These are phyloP conservation scores for Chalcosyrphus nemorum DNA, from an alignment of 2,888 invertebrate genomes.

Conservation along the genomic window DNA sequence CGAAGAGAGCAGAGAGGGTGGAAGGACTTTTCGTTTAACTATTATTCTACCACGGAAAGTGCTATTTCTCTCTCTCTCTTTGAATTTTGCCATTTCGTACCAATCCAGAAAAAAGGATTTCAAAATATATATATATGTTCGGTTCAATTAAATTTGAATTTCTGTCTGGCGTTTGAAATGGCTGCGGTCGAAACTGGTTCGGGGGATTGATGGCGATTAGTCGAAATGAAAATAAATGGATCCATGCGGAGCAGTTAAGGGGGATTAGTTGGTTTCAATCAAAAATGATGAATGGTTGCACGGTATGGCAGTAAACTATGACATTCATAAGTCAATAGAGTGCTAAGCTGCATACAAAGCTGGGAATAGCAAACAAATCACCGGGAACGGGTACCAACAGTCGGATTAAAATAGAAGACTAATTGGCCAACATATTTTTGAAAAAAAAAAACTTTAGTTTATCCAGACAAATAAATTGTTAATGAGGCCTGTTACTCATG, in stretches of 20 bases:
- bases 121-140: conserved; percentile 40
- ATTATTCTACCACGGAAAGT: not conserved
- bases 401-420: not conserved
- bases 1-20: not conserved
- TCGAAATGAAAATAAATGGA: conserved; percentile 46
- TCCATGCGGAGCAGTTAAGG: conserved; percentile 14
- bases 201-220: conserved; percentile 12
- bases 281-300: conserved; percentile 19
- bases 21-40: not conserved
- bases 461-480: too few relatives aligned
- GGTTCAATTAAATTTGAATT: conserved; percentile 61
- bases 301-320: conserved; percentile 19
- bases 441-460: too few relatives aligned
- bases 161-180: conserved; percentile 27
- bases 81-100: not conserved
- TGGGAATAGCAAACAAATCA: not conserved
- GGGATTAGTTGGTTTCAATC: conserved; percentile 24
- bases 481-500: too few relatives aligned
- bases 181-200: not conserved
- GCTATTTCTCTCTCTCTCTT: conserved; percentile 4
- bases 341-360: not conserved
- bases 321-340: conserved; percentile 1
- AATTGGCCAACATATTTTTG: too few relatives aligned
- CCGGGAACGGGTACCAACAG: too few relatives aligned
- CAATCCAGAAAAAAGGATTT: conserved; percentile 34